Evolutionary conservation across 2,113 vertebrate species (phyloP), one percentile per base, ranked within the genome.

Genomic region (Neodon shergylaensis): DNA sequence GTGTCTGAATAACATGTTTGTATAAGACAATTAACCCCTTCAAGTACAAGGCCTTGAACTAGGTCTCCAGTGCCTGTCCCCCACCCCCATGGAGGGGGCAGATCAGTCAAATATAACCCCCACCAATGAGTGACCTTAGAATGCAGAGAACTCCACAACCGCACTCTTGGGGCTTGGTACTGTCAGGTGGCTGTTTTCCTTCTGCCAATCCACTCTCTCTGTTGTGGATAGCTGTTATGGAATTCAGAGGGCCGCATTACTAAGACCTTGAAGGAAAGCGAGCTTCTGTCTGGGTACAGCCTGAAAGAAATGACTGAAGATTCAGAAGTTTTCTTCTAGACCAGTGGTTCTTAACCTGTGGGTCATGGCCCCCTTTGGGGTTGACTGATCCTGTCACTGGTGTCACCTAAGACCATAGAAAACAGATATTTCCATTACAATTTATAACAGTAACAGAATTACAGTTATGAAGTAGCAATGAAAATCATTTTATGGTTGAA

Each of bases 1-100:
- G 66, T 22, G 14, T 94, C 84, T 78, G 58, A 73, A 95, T 26
- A 86, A 93, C 22, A 11, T 33, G 31, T 63, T 90, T 92, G 31
- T 83, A 0, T 74, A 44, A 83, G 92, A 90, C 63, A 87, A 74
- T 44, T 58, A 58, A 58, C 33, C 8, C 39, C 28, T 63, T 26
- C 58, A 44, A 84, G 61, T 28, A 31, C 58, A 84, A 84, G 39
- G n/a, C n/a, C 10, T 42, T 33, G 58, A 42, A 31, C 28, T 66
- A 28, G 42, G 28, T 66, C 81, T 66, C 42, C 28, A 47, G 28
- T 3, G 39, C n/a, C 54, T 68, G 31, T 6, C 4, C 33, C 33
- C 24, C n/a, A 4, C 33, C 21, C 6, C 78, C 36, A 2, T n/a
- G 0, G 5, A 61, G 16, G 7, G 24, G 4, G 58, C 24, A 28